Percentiles rank a stretch among this genome's conserved stretches.
Conservation (phyloP, 1,140 invertebrate species). For the Orius insidiosus region DNA sequence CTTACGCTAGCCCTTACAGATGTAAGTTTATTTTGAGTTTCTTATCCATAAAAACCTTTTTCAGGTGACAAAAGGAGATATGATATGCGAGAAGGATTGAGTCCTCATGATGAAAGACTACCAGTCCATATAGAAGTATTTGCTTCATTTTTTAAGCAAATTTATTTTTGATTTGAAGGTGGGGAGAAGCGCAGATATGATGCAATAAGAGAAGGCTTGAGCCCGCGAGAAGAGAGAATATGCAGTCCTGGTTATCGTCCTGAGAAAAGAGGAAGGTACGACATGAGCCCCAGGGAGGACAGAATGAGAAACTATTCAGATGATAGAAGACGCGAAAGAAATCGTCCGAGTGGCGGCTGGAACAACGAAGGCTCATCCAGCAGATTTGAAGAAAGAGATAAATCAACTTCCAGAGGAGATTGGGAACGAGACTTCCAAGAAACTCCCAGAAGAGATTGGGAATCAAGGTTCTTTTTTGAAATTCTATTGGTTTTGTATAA, state of each 20-base stretch:
- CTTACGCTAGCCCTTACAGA: conserved; percentile 20
- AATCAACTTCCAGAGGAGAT: not conserved
- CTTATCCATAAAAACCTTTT: not conserved
- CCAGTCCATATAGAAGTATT: not conserved
- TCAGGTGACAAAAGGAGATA: not conserved
- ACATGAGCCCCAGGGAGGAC: not conserved
- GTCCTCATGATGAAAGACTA: not conserved
- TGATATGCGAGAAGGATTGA: not conserved
- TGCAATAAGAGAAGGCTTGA: conserved; percentile 2
- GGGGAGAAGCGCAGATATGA: conserved; percentile 8
- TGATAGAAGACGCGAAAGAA: conserved; percentile 7
- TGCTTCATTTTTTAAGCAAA: not conserved
- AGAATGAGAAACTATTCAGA: conserved; percentile 2
- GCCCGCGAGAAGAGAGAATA: conserved; percentile 4
- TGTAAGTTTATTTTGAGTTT: conserved; percentile 14
- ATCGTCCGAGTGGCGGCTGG: conserved; percentile 9
- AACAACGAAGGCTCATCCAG: not conserved
- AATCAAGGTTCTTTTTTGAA: conserved; percentile 3
- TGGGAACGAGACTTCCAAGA: no score
- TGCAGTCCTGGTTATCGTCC: not conserved
- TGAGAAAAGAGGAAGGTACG: no score
- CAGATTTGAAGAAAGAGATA: conserved; percentile 6
- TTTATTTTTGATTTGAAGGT: not conserved
- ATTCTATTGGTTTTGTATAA: no score
- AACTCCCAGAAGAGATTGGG: conserved; percentile 1